Percentiles rank a stretch among this genome's conserved stretches.
Conservation (phyloP, 23 tunicate genomes). For the Diplosoma virens region DNA sequence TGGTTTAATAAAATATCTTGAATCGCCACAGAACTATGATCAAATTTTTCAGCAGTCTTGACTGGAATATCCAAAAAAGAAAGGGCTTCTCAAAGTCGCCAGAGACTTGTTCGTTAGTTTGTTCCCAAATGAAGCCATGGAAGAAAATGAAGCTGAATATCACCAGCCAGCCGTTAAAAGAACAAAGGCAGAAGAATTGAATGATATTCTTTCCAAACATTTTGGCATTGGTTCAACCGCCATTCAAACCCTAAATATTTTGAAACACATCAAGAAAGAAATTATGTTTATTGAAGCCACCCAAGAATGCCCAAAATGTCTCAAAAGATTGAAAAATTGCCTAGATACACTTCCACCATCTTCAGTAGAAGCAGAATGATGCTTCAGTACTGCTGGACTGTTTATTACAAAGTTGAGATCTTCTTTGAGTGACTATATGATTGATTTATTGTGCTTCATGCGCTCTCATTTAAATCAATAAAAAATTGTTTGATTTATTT, state of each 20-base stretch:
- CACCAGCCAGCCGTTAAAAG: not conserved
- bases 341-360: no score
- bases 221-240: not conserved
- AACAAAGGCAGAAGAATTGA: not conserved
- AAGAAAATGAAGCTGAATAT: not conserved
- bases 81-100: not conserved
- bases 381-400: not conserved
- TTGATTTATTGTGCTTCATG: not conserved
- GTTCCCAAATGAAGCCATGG: no score
- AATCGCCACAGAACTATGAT: no score
- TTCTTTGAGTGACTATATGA: not conserved
- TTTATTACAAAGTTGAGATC: not conserved
- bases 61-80: not conserved
- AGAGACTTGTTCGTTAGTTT: not conserved
- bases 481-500: not conserved
- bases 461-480: not conserved
- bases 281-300: no score
- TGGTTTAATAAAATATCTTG: no score
- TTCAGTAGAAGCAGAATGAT: no score
- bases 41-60: no score
- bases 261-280: no score
- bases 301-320: no score
- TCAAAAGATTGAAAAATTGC: no score
- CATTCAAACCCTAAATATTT: not conserved
- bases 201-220: not conserved